Percentiles rank a stretch among this genome's conserved stretches.
These are phyloP conservation scores for Cyclina sinensis DNA, from an alignment of 1,140 invertebrate genomes.

Conservation along the genomic window DNA sequence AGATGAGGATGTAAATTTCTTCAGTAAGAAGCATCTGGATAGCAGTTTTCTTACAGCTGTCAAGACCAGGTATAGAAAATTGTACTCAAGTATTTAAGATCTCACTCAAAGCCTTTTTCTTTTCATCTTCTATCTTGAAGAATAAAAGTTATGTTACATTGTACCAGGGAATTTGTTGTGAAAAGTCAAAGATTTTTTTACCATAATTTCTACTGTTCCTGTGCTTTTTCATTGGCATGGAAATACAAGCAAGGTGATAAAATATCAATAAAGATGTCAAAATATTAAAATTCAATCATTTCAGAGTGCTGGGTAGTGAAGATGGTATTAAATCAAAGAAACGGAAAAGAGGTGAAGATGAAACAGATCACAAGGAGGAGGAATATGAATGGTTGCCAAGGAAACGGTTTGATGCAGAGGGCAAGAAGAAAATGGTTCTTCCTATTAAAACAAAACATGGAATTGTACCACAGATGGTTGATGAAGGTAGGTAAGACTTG, in stretches of 20 bases:
- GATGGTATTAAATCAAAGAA: conserved; percentile 66
- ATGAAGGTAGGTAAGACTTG: conserved; percentile 6
- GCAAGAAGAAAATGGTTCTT: conserved; percentile 78
- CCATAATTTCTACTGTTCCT: too few relatives aligned
- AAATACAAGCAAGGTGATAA: too few relatives aligned
- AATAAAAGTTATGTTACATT: too few relatives aligned
- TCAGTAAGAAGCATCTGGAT: conserved; percentile 47
- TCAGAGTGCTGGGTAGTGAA: conserved; percentile 39
- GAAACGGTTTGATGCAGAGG: conserved; percentile 70
- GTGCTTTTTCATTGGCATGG: too few relatives aligned
- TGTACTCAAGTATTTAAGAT: too few relatives aligned
- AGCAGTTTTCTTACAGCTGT: conserved; percentile 65
- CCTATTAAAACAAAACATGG: conserved; percentile 83
- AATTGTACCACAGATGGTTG: conserved; percentile 72
- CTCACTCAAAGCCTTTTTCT: too few relatives aligned
- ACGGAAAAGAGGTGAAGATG: conserved; percentile 70
- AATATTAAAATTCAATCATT: background rate
- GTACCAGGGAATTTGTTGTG: too few relatives aligned
- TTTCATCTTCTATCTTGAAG: too few relatives aligned
- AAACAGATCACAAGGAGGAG: conserved; percentile 67
- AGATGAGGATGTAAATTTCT: conserved; percentile 71
- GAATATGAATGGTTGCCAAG: conserved; percentile 80
- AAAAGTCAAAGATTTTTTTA: too few relatives aligned
- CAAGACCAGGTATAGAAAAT: conserved; percentile 38
- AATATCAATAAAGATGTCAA: too few relatives aligned